Percentiles rank a stretch among this genome's conserved stretches.
Evolutionary conservation across 2,888 invertebrate genomes (phyloP).

Genomic region (Biston stratarius): DNA sequence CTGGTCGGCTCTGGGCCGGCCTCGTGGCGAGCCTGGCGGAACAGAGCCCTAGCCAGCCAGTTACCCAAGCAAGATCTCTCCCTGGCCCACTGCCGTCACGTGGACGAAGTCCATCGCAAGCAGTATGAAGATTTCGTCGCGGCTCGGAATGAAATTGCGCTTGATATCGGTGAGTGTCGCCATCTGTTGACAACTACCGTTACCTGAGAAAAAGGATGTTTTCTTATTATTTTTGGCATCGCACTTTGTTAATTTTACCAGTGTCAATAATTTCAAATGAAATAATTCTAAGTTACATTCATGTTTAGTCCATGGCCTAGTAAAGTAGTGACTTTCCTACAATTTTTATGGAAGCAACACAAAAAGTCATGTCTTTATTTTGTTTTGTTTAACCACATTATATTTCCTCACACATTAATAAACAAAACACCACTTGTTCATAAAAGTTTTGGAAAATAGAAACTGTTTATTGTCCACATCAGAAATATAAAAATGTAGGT

Average conservation of each 20-base stretch:
- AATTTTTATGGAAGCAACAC: too few relatives aligned
- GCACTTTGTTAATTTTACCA: constrained; percentile 40
- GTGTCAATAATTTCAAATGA: too few relatives aligned
- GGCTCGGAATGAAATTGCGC: constrained; percentile 96
- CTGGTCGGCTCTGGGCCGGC: constrained; percentile 74
- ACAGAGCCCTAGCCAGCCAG: constrained; percentile 91
- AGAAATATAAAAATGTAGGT: too few relatives aligned
- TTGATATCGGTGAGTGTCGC: constrained; percentile 93
- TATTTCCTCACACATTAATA: too few relatives aligned
- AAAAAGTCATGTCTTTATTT: too few relatives aligned
- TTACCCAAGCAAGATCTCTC: constrained; percentile 98
- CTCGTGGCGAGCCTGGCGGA: constrained; percentile 78
- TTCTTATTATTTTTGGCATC: constrained; percentile 73
- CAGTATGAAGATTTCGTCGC: constrained; percentile 98
- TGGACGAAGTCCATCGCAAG: constrained; percentile 91
- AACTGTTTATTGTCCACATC: too few relatives aligned
- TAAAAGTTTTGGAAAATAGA: too few relatives aligned
- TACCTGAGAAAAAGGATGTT: constrained; percentile 15
- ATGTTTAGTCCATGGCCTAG: too few relatives aligned
- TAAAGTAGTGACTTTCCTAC: too few relatives aligned
- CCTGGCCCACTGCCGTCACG: constrained; percentile 94
- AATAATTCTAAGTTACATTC: too few relatives aligned
- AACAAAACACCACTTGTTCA: too few relatives aligned
- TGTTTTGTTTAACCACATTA: too few relatives aligned
- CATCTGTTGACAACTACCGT: constrained; percentile 58